phyloP scores from a whole-genome alignment of 2,888 invertebrate genomes.

The Prenolepis imparis region DNA sequence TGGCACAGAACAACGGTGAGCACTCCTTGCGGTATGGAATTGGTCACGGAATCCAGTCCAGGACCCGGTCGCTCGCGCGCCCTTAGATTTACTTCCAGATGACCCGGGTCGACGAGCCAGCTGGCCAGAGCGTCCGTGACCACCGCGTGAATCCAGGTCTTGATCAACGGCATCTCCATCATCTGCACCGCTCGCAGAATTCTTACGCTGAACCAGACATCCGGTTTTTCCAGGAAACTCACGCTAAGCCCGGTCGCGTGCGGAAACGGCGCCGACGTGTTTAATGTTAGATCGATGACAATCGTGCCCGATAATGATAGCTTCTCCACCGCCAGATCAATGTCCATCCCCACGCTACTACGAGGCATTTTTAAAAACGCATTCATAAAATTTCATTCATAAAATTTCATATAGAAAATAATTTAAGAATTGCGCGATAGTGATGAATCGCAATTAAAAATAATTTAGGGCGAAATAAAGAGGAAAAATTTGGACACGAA shows the following conservation, averaged over 20 bases:
- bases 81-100: slow-evolving; percentile 82
- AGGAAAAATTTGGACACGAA: not conserved
- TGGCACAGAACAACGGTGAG: slow-evolving; percentile 86
- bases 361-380: not conserved
- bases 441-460: slow-evolving; percentile 16
- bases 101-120: slow-evolving; percentile 86
- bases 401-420: not conserved
- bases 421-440: not conserved
- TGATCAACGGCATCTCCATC: slow-evolving; percentile 87
- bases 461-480: not conserved
- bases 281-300: slow-evolving; percentile 86
- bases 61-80: slow-evolving; percentile 83
- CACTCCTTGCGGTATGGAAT: slow-evolving; percentile 84
- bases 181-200: slow-evolving; percentile 86
- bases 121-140: slow-evolving; percentile 87
- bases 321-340: slow-evolving; percentile 87
- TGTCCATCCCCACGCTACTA: slow-evolving; percentile 86
- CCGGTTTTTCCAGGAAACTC: slow-evolving; percentile 87
- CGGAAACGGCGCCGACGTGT: slow-evolving; percentile 87
- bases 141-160: slow-evolving; percentile 87
- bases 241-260: slow-evolving; percentile 87
- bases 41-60: slow-evolving; percentile 80
- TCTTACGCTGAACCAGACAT: slow-evolving; percentile 87
- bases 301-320: slow-evolving; percentile 86
- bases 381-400: not conserved